Conservation (phyloP, 1,140 invertebrate genomes). For the Harlomillsia oculata region DNA sequence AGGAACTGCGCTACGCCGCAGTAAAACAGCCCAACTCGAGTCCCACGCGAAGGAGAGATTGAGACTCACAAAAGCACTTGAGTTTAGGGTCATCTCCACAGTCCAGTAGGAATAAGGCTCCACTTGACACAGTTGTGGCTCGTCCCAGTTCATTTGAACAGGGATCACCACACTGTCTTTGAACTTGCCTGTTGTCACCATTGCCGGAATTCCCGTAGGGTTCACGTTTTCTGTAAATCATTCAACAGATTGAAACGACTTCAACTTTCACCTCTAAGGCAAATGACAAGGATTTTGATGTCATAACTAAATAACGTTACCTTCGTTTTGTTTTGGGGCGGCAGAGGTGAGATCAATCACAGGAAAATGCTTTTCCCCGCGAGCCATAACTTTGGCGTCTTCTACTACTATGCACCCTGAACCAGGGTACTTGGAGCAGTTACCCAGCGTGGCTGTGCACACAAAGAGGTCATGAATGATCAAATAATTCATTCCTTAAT, state of each 20-base stretch:
- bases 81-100: conserved; percentile 29
- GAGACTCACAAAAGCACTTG: conserved; percentile 28
- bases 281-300: background rate
- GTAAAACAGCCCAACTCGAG: conserved; percentile 73
- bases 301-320: conserved; percentile 24
- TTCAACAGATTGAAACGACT: too few relatives aligned
- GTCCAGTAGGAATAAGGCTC: conserved; percentile 35
- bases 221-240: too few relatives aligned
- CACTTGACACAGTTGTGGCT: conserved; percentile 24
- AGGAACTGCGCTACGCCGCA: conserved; percentile 83
- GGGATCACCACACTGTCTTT: conserved; percentile 29
- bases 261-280: too few relatives aligned
- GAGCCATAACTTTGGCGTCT: conserved; percentile 76
- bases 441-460: conserved; percentile 35
- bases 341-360: conserved; percentile 36
- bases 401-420: conserved; percentile 78
- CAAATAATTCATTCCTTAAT: background rate
- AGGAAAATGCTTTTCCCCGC: conserved; percentile 40
- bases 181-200: conserved; percentile 2
- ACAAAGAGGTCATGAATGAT: conserved; percentile 5
- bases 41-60: conserved; percentile 46
- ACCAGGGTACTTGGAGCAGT: conserved; percentile 40
- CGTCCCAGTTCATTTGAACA: conserved; percentile 31
- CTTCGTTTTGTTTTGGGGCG: conserved; percentile 33
- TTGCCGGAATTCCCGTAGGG: too few relatives aligned